phyloP scores from a whole-genome alignment of 2,113 vertebrate genomes.

The Hippotragus niger region DNA sequence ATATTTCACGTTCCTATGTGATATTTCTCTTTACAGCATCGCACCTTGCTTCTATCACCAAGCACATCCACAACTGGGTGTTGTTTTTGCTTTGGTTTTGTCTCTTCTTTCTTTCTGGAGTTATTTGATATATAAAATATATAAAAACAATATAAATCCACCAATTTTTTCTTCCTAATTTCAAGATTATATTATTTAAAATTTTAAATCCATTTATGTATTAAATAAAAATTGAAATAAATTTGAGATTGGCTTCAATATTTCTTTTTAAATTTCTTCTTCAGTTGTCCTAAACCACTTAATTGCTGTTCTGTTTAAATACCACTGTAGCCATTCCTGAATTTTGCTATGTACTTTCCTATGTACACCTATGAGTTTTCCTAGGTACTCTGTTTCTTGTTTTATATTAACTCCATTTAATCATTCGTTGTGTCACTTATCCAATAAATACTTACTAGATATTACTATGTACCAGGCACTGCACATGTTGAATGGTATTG shows the following conservation, averaged over 20 bases:
- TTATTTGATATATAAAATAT: not conserved
- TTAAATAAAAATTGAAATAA: not conserved
- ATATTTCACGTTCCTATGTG: accelerated
- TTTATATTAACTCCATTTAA: not conserved
- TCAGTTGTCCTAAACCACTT: not conserved
- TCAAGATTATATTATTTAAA: not conserved
- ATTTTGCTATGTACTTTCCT: not conserved
- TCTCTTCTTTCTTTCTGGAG: not conserved
- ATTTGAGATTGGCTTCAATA: not conserved
- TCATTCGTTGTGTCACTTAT: not conserved
- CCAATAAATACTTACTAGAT: not conserved
- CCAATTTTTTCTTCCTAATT: not conserved
- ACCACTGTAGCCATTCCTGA: not conserved
- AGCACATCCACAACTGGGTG: not conserved
- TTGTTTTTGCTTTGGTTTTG: not conserved
- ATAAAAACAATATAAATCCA: not conserved
- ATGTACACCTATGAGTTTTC: not conserved
- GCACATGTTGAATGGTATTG: not conserved
- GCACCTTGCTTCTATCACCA: not conserved
- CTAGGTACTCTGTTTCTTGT: not conserved
- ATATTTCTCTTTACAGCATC: not conserved
- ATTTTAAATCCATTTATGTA: not conserved
- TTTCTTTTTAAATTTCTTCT: not conserved
- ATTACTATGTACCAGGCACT: not conserved
- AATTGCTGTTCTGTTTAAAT: not conserved